Evolutionary conservation across 2,888 invertebrate genomes (phyloP).

Genomic region (Rhimphoctona megacephalus): DNA sequence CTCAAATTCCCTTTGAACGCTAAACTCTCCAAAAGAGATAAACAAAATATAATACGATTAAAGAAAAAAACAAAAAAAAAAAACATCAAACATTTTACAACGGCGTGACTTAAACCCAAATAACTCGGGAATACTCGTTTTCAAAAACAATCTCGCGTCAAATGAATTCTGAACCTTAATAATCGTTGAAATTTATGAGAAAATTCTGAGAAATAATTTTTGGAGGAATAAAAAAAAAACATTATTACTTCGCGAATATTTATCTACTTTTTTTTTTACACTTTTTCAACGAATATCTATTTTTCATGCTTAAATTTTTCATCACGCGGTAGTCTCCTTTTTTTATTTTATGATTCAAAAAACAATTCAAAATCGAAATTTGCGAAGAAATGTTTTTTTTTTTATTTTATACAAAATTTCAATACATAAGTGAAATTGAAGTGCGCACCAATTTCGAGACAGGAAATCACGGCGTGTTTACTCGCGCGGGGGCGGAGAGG

Average conservation of each 20-base stretch:
- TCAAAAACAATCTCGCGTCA: background rate
- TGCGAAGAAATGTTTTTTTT: too few relatives aligned
- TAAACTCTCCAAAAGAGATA: background rate
- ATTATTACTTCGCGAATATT: background rate
- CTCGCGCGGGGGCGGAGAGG: background rate
- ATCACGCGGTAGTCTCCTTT: too few relatives aligned
- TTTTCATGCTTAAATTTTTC: background rate
- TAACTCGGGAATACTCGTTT: background rate
- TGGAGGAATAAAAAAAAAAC: background rate
- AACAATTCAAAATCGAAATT: too few relatives aligned
- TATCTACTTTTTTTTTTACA: background rate
- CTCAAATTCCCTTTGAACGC: slow-evolving; percentile 9
- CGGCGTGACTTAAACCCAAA: background rate
- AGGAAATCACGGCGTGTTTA: slow-evolving; percentile 29
- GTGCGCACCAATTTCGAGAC: background rate
- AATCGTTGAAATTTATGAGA: background rate
- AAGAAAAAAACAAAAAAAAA: too few relatives aligned
- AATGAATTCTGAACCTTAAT: background rate
- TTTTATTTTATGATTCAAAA: too few relatives aligned
- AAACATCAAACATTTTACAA: background rate
- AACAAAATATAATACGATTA: background rate
- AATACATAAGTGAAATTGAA: background rate
- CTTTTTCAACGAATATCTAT: background rate
- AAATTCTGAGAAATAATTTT: background rate
- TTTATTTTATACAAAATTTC: background rate